Evolutionary conservation across 2,113 vertebrate species (phyloP).

Genomic region (Todiramphus chloris): DNA sequence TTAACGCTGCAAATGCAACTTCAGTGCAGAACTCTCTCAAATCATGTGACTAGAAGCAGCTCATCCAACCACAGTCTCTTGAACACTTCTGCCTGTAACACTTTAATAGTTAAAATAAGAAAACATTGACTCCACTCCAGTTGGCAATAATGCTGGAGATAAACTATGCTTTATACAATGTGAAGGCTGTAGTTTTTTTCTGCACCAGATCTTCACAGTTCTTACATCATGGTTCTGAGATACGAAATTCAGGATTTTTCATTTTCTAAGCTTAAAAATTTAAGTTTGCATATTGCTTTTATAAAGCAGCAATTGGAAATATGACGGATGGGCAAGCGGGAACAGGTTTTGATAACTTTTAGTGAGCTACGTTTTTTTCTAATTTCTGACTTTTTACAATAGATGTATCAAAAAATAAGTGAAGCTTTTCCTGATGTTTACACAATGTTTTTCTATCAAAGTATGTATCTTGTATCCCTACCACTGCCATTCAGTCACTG

Average conservation of each 20-base stretch:
- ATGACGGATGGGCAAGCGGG: fast-evolving
- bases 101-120: not conserved
- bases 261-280: not conserved
- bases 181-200: not conserved
- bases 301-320: not conserved
- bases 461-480: not conserved
- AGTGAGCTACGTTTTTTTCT: not conserved
- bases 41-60: not conserved
- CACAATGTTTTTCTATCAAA: not conserved
- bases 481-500: not conserved
- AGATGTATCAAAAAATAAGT: not conserved
- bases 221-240: not conserved
- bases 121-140: not conserved
- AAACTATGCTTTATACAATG: not conserved
- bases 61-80: not conserved
- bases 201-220: not conserved
- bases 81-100: not conserved
- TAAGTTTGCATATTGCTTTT: not conserved
- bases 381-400: not conserved
- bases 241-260: not conserved
- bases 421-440: not conserved
- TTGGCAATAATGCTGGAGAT: not conserved
- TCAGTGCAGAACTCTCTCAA: not conserved
- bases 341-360: not conserved
- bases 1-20: not conserved